Base-by-base conservation (phyloP, 2,113 vertebrate species). In the Cervus canadensis region DNA sequence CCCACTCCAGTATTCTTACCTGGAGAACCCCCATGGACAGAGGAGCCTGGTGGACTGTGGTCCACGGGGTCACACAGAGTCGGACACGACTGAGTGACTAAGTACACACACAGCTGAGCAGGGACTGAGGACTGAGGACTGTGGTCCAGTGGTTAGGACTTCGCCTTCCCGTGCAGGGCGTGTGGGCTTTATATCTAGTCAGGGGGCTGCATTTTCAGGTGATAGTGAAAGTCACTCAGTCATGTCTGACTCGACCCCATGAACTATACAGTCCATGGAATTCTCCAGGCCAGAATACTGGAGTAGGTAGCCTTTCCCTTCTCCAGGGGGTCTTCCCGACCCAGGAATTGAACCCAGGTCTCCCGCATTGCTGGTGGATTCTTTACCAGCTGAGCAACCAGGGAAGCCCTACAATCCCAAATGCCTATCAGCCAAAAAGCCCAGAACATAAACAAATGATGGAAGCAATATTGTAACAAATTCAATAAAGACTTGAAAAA, bases 1-100 rank as follows among this genome's bases (percentile, higher is more conserved):
- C n/a, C n/a, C n/a, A 71, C 64, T 71, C 64, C 64, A 71, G 67
- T 71, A 36, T 36, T 36, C n/a, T 23, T 36, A 36, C 67, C 19
- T 71, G 67, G 67, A 12, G 67, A 36, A 36, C 11, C 67, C 67
- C 67, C 19, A 40, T 23, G 67, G 67, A 40, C n/a, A 40, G 67
- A 40, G 67, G 67, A 71, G n/a, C n/a, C 67, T 71, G 67, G 67
- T 40, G 67, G 64, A 17, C n/a, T 71, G 36, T 36, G 19, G 64
- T 36, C 19, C 64, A 36, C 3, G n/a, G 16, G 64, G n/a, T 71
- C 64, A 71, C 64, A 36, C 36, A 71, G 17, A 36, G 17, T 21
- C 1, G 2, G 67, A 71, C 19, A 40, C 0, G 0, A 71, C n/a
- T 12, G 1, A 40, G 5, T 1, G 4, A 71, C 67, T 71, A 23